Evolutionary conservation across 2,113 vertebrate genomes (phyloP).

Genomic region (Xyliphius kryptos): DNA sequence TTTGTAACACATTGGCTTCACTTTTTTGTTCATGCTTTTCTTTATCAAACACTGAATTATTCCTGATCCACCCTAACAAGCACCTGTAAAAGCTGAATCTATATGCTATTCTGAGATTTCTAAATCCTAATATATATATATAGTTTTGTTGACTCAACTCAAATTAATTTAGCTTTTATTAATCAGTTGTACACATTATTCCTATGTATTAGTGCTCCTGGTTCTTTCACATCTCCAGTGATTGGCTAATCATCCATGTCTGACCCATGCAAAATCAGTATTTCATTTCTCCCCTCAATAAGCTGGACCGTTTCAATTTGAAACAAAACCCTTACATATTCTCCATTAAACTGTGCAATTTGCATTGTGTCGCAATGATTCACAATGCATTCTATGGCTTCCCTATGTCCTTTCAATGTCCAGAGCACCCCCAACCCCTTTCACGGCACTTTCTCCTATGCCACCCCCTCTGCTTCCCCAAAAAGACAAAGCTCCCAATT

Average conservation of each 20-base stretch:
- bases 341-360: constrained; percentile 45
- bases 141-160: constrained; percentile 35
- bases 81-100: constrained; percentile 10
- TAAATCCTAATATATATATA: constrained; percentile 37
- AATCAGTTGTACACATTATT: background rate
- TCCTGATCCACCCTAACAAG: constrained; percentile 4
- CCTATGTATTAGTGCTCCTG: constrained; percentile 5
- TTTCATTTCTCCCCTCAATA: constrained; percentile 30
- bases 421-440: constrained; percentile 12
- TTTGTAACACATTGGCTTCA: background rate
- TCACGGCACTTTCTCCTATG: constrained; percentile 30
- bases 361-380: constrained; percentile 39
- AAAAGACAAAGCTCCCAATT: constrained; percentile 77
- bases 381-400: constrained; percentile 47
- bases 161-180: constrained; percentile 32
- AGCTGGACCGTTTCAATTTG: constrained; percentile 43
- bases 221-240: constrained; percentile 30
- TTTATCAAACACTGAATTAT: too few species aligned
- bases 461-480: constrained; percentile 35
- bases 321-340: constrained; percentile 44
- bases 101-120: constrained; percentile 27
- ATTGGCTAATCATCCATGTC: constrained; percentile 1
- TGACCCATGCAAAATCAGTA: constrained; percentile 18
- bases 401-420: constrained; percentile 59
- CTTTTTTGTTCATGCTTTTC: too few species aligned